Conservation (phyloP, 2,797 vertebrate genomes). For the Rhabdophis nuchalis region DNA sequence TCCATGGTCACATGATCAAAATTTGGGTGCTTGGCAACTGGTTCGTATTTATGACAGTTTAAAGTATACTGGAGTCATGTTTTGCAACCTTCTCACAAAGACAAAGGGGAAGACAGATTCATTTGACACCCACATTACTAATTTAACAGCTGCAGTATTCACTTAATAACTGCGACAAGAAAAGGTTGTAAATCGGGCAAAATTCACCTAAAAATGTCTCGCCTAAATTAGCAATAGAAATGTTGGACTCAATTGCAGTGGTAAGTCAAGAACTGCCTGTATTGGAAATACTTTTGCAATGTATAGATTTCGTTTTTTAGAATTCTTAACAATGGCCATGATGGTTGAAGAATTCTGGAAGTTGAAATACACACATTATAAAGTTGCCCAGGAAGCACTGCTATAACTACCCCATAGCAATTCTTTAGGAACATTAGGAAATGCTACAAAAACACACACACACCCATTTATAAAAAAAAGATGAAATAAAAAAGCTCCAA, state of each 20-base stretch:
- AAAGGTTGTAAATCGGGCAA: background rate
- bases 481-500: background rate
- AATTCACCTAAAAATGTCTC: background rate
- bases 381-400: background rate
- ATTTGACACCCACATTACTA: background rate
- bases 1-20: background rate
- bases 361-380: background rate
- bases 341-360: background rate
- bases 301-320: background rate
- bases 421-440: background rate
- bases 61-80: background rate
- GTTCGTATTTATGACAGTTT: background rate
- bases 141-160: background rate
- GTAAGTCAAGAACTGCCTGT: background rate
- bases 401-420: background rate
- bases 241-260: background rate
- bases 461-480: background rate
- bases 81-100: background rate
- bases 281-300: background rate
- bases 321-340: background rate
- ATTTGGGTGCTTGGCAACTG: background rate
- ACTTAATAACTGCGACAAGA: background rate
- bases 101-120: background rate
- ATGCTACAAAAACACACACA: background rate
- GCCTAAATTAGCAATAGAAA: background rate